Evolutionary conservation across 2,888 invertebrate genomes (phyloP), one percentile per base, ranked within the genome.

Genomic region (Apamea epomidion): DNA sequence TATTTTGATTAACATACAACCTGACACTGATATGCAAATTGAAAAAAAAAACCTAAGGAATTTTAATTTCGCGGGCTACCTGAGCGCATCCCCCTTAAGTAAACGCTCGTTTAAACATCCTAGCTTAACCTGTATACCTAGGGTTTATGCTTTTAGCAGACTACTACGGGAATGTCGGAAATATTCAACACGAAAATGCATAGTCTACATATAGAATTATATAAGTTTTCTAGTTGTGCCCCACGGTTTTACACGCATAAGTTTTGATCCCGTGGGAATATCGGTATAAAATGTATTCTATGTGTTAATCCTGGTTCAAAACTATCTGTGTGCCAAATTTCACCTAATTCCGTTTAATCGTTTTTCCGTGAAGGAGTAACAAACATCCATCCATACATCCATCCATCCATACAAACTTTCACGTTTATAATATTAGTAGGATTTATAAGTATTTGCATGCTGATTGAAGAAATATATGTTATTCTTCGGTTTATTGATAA

Each of bases 21-120:
- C 25, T 32, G 51, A 32, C 16, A 25, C n/a, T 3, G 18, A 2
- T 21, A 21, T 54, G 21, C 29, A 48, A 69, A 29, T 3, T 29
- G 29, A 42, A 12, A n/a, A 42, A 64, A 48, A 42, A 48, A 29
- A 29, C 6, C 0, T 29, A 68, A n/a, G 10, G n/a, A n/a, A 45
- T n/a, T 45, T n/a, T 2, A 8, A 32, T 37, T 60, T 71, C 6
- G 18, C 37, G 18, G 16, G 25, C 3, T 37, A 10, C 1, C 64
- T 18, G 37, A 37, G 3, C 7, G n/a, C n/a, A n/a, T 62, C 18
- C 3, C 16, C 18, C 37, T 78, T 76, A 73, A 78, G 77, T 73
- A 71, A 65, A 65, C 72, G 64, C 67, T 65, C 58, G 62, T 86
- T 78, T 79, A n/a, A 54, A 78, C 74, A 78, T 76, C 54, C 76